Evolutionary conservation across 2,113 vertebrate genomes (phyloP).

Genomic region (Ciconia boyciana): DNA sequence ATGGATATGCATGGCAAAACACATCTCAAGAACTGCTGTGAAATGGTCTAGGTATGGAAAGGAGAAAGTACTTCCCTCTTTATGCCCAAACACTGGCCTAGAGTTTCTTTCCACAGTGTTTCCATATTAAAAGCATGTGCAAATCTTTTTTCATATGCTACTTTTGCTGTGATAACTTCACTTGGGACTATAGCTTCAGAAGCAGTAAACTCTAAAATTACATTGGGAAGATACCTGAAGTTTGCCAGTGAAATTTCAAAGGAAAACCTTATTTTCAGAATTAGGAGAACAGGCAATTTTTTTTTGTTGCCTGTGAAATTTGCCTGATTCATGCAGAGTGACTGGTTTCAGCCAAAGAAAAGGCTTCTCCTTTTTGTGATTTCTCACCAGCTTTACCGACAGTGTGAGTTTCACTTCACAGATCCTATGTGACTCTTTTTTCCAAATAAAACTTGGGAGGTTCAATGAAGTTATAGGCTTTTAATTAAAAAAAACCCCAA

Average conservation of each 20-base stretch:
- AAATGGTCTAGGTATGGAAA: neutral
- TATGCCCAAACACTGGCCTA: neutral
- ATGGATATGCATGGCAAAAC: neutral
- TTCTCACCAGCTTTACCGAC: neutral
- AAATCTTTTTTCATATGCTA: neutral
- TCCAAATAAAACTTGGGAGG: neutral
- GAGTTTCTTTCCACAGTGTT: slow-evolving; percentile 1
- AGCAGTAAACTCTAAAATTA: neutral
- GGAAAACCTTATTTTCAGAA: neutral
- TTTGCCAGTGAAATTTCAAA: neutral
- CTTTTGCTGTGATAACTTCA: neutral
- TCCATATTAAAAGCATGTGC: neutral
- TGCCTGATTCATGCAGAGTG: neutral
- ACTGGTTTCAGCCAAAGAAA: slow-evolving; percentile 19
- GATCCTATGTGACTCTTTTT: neutral
- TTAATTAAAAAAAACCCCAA: neutral
- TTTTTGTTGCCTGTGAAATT: neutral
- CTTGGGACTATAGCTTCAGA: neutral
- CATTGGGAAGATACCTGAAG: neutral
- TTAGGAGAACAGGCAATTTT: neutral
- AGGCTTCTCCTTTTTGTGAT: slow-evolving; percentile 23
- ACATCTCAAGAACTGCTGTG: neutral
- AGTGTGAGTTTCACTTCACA: slow-evolving; percentile 31
- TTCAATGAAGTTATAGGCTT: neutral
- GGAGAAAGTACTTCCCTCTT: neutral